Percentiles rank a stretch among this genome's conserved stretches.
Conservation (phyloP, 2,113 vertebrate species). For the Pseudorectes ferrugineus region DNA sequence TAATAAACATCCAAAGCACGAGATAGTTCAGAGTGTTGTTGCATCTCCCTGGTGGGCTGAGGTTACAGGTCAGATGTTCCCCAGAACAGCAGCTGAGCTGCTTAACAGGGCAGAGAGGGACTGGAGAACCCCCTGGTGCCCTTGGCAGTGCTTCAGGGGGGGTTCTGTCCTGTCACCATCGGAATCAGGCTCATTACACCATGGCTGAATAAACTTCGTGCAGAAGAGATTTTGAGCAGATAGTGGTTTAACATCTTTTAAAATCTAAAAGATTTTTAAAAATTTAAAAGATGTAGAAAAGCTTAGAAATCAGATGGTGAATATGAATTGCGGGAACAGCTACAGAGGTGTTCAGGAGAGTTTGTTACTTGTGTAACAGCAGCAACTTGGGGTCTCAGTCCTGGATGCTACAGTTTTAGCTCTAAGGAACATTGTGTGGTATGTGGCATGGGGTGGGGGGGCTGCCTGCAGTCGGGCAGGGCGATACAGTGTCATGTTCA, state of each 20-base stretch:
- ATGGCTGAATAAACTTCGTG: not conserved
- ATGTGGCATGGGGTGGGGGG: not conserved
- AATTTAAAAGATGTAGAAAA: not conserved
- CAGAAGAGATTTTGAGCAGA: not conserved
- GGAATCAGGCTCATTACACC: not conserved
- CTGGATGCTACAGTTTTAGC: not conserved
- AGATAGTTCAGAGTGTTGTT: not conserved
- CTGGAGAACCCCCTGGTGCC: not conserved
- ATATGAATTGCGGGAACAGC: not conserved
- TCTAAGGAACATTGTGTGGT: not conserved
- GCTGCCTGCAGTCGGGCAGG: not conserved
- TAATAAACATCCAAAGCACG: not conserved
- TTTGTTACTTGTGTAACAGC: not conserved
- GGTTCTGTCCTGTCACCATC: rapidly evolving
- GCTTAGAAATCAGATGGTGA: not conserved
- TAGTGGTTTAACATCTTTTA: not conserved
- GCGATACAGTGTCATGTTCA: not conserved
- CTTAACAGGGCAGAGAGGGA: not conserved
- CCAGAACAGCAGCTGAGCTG: not conserved
- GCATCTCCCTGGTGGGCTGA: not conserved
- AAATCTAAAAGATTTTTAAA: not conserved
- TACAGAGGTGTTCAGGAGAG: not conserved
- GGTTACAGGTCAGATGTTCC: not conserved
- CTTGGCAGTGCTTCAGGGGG: not conserved
- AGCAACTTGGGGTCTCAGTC: not conserved